Conservation (phyloP, 1,140 invertebrate species). For the Charaxes varanes region DNA sequence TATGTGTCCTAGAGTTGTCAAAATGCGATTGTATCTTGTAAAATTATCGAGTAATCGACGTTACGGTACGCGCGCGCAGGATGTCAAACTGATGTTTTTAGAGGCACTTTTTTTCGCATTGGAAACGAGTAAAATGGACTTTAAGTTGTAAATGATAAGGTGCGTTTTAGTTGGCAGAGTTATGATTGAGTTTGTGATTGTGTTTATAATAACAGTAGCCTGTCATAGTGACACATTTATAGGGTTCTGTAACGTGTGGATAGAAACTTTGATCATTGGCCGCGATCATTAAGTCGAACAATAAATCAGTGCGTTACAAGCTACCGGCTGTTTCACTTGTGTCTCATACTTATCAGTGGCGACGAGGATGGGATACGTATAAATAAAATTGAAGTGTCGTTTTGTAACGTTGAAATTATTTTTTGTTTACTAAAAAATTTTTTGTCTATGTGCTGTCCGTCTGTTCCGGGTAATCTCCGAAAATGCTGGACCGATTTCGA, state of each 20-base stretch:
- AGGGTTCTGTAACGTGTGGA: conserved; percentile 13
- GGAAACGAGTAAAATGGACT: conserved; percentile 9
- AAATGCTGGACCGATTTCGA: too few relatives aligned
- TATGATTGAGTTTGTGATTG: conserved; percentile 20
- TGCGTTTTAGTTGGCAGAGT: conserved; percentile 11
- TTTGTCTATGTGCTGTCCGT: too few relatives aligned
- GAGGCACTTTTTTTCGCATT: neutral
- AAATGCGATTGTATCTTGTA: conserved; percentile 52
- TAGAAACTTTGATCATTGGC: too few relatives aligned
- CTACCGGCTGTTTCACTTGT: too few relatives aligned
- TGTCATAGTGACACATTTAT: conserved; percentile 57
- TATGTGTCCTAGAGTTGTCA: conserved; percentile 36
- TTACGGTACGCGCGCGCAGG: conserved; percentile 58
- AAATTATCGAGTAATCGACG: conserved; percentile 68
- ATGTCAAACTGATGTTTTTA: conserved; percentile 51
- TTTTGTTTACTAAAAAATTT: too few relatives aligned
- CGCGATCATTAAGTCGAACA: too few relatives aligned
- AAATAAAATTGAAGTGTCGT: too few relatives aligned
- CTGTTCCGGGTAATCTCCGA: too few relatives aligned
- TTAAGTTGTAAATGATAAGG: conserved; percentile 23
- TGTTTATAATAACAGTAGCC: conserved; percentile 60
- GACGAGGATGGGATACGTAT: too few relatives aligned
- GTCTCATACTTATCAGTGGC: too few relatives aligned
- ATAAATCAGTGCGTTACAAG: too few relatives aligned
- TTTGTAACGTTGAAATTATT: too few relatives aligned